These are phyloP conservation scores for Drosophila recens DNA, from an alignment of 2,888 invertebrate genomes.

Conservation along the genomic window DNA sequence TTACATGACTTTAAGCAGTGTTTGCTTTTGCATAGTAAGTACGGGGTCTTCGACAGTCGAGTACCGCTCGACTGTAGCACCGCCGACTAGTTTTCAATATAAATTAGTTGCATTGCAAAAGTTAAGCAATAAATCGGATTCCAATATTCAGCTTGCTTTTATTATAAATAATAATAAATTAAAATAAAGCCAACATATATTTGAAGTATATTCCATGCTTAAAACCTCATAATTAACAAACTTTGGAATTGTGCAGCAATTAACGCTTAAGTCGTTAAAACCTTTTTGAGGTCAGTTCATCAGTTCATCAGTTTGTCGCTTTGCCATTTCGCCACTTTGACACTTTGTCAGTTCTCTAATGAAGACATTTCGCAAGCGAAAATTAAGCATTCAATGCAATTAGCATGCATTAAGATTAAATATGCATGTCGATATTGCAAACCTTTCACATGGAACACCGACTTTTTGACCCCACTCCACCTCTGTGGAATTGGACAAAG, in stretches of 20 bases:
- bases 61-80: no score
- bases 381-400: slow-evolving; percentile 22
- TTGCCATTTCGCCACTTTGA: neutral
- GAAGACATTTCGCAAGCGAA: slow-evolving; percentile 23
- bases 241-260: slow-evolving; percentile 2
- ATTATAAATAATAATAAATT: neutral
- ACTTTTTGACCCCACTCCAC: neutral
- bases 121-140: neutral
- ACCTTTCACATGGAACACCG: slow-evolving; percentile 28
- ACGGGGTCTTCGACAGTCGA: no score
- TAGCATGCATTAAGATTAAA: slow-evolving; percentile 22
- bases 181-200: neutral
- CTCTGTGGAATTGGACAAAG: slow-evolving; percentile 50
- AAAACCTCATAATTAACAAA: slow-evolving; percentile 1
- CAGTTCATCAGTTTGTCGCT: neutral
- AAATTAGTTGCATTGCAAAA: neutral
- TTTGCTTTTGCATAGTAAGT: no score
- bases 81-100: neutral
- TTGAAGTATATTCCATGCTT: neutral
- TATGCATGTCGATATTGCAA: slow-evolving; percentile 22
- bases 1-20: no score
- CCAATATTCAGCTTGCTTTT: neutral
- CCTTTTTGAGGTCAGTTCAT: slow-evolving; percentile 13
- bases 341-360: slow-evolving; percentile 18
- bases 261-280: slow-evolving; percentile 15